These are phyloP conservation scores for Capreolus pygargus DNA, from an alignment of 2,113 vertebrate species.

Conservation along the genomic window DNA sequence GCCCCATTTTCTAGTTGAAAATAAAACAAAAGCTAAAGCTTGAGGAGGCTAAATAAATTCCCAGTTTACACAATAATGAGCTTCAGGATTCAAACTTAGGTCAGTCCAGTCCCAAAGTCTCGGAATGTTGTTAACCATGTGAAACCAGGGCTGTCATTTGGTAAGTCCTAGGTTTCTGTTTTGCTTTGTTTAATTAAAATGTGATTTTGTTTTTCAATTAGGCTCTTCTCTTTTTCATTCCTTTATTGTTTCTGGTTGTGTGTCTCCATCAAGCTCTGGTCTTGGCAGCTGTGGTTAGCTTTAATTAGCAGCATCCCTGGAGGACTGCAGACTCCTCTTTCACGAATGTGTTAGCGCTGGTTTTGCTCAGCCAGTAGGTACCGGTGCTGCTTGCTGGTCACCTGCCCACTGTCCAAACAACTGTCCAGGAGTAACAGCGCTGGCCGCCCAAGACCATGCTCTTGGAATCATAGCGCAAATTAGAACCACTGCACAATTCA, in stretches of 20 bases:
- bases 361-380: neutral
- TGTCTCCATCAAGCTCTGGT: conserved; percentile 61
- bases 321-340: neutral
- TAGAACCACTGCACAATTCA: neutral
- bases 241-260: conserved; percentile 57
- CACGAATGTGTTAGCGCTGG: neutral
- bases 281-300: conserved; percentile 71
- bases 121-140: neutral
- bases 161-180: conserved; percentile 41
- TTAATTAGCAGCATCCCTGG: conserved; percentile 67
- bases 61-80: neutral
- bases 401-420: neutral
- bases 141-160: neutral
- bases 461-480: neutral
- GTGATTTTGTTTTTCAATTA: conserved; percentile 71
- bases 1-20: neutral
- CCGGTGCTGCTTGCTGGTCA: neutral
- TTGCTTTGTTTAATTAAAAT: conserved; percentile 68
- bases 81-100: neutral
- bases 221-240: conserved; percentile 60
- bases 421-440: neutral
- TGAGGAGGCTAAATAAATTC: neutral
- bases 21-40: neutral
- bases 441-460: neutral
- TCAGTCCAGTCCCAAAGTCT: neutral